Conservation (phyloP, 2,888 invertebrate species). For the Colostygia pectinataria region DNA sequence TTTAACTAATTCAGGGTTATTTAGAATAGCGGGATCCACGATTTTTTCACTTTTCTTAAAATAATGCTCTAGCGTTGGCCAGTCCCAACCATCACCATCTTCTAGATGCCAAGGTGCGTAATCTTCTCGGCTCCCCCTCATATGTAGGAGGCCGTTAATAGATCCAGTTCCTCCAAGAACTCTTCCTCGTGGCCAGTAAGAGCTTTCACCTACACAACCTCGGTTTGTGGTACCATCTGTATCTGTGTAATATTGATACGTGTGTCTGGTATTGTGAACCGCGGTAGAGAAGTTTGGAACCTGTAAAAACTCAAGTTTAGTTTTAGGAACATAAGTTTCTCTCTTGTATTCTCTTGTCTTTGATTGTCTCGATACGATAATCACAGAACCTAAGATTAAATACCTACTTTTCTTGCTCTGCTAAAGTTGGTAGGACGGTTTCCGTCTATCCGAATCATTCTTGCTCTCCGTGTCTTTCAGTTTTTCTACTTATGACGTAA, state of each 20-base stretch:
- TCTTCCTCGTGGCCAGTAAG: conserved; percentile 73
- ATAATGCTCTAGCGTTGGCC: conserved; percentile 61
- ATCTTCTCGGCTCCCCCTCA: conserved; percentile 67
- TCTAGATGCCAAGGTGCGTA: conserved; percentile 64
- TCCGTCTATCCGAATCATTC: no score
- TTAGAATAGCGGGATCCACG: conserved; percentile 63
- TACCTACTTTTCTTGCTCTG: no score
- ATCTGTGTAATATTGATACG: conserved; percentile 69
- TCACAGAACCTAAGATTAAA: no score
- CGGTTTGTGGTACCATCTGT: conserved; percentile 54
- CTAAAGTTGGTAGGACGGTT: no score
- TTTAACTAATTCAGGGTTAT: conserved; percentile 56
- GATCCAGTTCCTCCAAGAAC: conserved; percentile 72
- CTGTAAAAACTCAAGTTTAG: conserved; percentile 43
- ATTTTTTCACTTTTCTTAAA: conserved; percentile 73
- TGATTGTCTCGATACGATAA: no score
- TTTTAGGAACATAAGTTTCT: no score
- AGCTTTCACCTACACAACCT: conserved; percentile 50
- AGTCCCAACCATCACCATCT: conserved; percentile 69
- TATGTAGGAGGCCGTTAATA: conserved; percentile 69
- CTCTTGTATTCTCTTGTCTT: no score
- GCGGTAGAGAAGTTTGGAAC: conserved; percentile 64
- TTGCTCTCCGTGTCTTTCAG: no score
- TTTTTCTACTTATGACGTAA: not conserved
- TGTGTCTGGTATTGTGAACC: conserved; percentile 53